Evolutionary conservation across 2,888 invertebrate species (phyloP).

Genomic region (Rhingia campestris): DNA sequence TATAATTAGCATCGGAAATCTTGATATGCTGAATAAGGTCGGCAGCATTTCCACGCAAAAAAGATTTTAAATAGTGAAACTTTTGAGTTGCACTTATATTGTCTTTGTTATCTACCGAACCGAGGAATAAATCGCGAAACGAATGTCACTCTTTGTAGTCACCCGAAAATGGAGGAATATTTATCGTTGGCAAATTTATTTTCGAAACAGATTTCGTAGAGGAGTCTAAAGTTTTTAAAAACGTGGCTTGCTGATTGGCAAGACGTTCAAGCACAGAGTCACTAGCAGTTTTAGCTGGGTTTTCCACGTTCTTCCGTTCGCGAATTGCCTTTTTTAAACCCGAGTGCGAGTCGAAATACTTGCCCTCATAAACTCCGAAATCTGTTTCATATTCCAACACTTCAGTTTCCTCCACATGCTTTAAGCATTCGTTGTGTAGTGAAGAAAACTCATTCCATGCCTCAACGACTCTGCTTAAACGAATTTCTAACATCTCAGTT

Average conservation of each 20-base stretch:
- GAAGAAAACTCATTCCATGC: no score
- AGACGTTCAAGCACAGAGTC: no score
- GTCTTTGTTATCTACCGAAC: slow-evolving; percentile 50
- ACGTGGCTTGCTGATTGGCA: no score
- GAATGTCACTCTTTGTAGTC: slow-evolving; percentile 66
- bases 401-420: no score
- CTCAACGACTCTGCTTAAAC: slow-evolving; percentile 3
- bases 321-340: no score
- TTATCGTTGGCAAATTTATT: slow-evolving; percentile 52
- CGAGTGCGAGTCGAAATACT: no score
- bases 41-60: slow-evolving; percentile 58
- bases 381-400: no score
- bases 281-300: no score
- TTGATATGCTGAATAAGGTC: slow-evolving; percentile 58
- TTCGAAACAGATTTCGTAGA: background rate
- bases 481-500: slow-evolving; percentile 27
- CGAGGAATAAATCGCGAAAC: slow-evolving; percentile 69
- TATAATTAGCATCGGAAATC: slow-evolving; percentile 59
- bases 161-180: slow-evolving; percentile 56
- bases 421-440: no score
- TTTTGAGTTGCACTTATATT: background rate
- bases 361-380: no score
- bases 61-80: slow-evolving; percentile 58
- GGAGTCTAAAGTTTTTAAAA: background rate
- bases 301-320: no score